phyloP scores from a whole-genome alignment of 1,140 invertebrate species.

The Sarcophaga bullata region DNA sequence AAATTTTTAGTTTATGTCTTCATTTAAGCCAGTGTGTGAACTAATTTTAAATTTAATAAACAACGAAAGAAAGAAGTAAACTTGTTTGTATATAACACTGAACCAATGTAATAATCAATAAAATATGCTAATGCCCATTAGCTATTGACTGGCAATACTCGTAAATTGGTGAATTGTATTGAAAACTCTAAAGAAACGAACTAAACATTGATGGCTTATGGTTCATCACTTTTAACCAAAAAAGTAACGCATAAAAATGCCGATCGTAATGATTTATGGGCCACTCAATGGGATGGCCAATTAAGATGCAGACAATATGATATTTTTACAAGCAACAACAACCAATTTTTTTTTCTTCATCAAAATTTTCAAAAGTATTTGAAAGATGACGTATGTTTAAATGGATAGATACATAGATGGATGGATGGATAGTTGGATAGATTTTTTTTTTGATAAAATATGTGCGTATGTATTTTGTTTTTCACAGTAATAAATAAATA shows the following conservation, averaged over 20 bases:
- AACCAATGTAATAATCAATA: not conserved
- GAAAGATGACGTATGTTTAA: too few relatives aligned
- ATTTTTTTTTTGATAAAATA: not conserved
- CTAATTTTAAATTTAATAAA: not conserved
- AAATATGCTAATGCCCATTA: constrained; percentile 12
- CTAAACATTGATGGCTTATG: not conserved
- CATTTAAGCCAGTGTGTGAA: constrained; percentile 2
- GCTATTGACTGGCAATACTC: not conserved
- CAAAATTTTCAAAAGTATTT: too few relatives aligned
- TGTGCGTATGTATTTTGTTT: not conserved
- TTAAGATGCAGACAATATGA: not conserved
- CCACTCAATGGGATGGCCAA: constrained; percentile 1
- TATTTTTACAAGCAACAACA: not conserved
- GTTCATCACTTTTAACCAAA: not conserved
- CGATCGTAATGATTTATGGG: constrained; percentile 13
- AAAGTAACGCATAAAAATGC: not conserved
- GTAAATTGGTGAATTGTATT: too few relatives aligned
- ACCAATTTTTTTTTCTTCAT: too few relatives aligned
- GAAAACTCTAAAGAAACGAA: not conserved
- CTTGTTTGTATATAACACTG: not conserved
- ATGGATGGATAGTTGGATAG: not conserved
- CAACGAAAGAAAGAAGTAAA: not conserved
- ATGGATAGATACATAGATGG: not conserved
- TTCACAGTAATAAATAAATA: constrained; percentile 25
- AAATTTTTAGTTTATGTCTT: not conserved